Evolutionary conservation across 2,888 invertebrate genomes (phyloP), one percentile per base, ranked within the genome.

Genomic region (Boloria selene): DNA sequence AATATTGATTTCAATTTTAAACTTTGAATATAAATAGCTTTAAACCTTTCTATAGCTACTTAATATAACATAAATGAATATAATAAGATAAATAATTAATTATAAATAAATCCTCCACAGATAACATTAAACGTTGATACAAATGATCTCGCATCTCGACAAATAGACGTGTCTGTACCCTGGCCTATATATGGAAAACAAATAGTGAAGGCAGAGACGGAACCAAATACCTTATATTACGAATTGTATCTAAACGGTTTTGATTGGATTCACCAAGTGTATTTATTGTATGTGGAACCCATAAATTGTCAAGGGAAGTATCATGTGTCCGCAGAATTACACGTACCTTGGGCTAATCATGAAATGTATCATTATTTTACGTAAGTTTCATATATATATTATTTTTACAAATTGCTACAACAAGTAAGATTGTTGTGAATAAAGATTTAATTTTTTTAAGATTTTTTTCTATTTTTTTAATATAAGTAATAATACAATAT

Each of bases 341-440:
- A 93, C 59, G 93, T 94, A 0, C 95, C 96, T 0, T 96, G 96
- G 96, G 94, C 93, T 58, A 94, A 94, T 67, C 93, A 95, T 70
- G 93, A 94, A 67, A 88, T 92, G 53, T 94, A 93, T 77, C 93
- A 93, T 78, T 93, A 92, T 83, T 92, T 93, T 72, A 94, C 94
- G 94, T 94, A 83, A 93, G 92, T 87, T 73, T 50, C 18, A n/a
- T 22, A 10, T 55, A 42, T 44, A 16, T 38, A 4, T 38, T 17
- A 1, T 38, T 38, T 17, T 6, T 6, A 22, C 2, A 22, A 22
- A 22, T 3, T 22, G 22, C 22, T 22, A 22, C 22, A 22, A 31
- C 6, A 31, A 31, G 6, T 31, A 5, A 31, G 26, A 18, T 47
- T 22, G 3, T 13, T 7, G 4, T 31, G 31, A 31, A 5, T 26